A percentile compares a stretch with the other conserved stretches of the same genome.
phyloP scores from a whole-genome alignment of 2,113 vertebrate genomes.

The Trematomus loennbergii region DNA sequence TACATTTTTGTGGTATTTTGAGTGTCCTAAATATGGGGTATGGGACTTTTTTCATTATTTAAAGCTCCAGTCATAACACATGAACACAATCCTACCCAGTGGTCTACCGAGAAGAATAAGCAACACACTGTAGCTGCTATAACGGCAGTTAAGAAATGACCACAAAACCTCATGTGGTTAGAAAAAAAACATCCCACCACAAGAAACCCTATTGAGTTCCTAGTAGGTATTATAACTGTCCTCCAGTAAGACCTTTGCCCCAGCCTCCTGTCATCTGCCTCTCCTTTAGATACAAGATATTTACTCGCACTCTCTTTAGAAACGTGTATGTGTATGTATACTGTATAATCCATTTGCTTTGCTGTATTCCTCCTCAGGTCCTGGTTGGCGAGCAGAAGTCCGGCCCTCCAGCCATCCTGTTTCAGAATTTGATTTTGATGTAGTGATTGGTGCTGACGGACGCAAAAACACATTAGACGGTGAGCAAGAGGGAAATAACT shows the following conservation, averaged over 20 bases:
- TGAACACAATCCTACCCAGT: background rate
- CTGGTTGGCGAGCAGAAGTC: conserved; percentile 92
- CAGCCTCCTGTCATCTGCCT: background rate
- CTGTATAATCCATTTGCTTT: background rate
- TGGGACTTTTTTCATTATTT: background rate
- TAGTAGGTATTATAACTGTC: too few species aligned
- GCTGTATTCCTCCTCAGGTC: conserved; percentile 78
- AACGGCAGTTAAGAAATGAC: background rate
- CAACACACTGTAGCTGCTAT: background rate
- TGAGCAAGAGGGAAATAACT: conserved; percentile 64
- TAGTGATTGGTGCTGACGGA: conserved; percentile 94
- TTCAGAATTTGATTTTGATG: conserved; percentile 91
- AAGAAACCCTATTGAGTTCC: background rate
- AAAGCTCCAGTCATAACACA: background rate
- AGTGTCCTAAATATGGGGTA: background rate
- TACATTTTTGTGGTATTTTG: background rate
- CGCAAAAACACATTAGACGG: conserved; percentile 93
- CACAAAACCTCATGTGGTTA: background rate
- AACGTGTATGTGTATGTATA: background rate
- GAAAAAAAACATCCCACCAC: background rate
- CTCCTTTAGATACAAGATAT: background rate
- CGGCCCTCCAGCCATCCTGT: conserved; percentile 87
- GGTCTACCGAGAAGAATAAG: background rate
- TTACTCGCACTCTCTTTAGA: background rate
- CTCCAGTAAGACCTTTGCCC: background rate